A percentile compares a stretch with the other conserved stretches of the same genome.
phyloP scores from a whole-genome alignment of 2,113 vertebrate genomes.

The Oenanthe oenanthe region DNA sequence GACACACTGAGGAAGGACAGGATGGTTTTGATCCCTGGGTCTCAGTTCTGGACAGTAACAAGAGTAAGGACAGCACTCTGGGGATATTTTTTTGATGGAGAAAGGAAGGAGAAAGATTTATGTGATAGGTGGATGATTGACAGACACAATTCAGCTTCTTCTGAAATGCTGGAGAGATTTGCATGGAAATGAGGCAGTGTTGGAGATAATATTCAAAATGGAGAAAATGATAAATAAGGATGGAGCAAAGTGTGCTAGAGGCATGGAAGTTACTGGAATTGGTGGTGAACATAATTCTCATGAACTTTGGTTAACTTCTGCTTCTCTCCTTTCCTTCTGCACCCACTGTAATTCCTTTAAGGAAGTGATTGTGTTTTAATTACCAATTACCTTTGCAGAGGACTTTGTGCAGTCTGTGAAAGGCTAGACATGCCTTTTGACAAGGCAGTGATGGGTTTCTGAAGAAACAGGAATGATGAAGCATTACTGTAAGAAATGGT shows the following conservation, averaged over 20 bases:
- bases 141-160: not conserved
- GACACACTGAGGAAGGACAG: conserved; percentile 5
- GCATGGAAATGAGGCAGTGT: not conserved
- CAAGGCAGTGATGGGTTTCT: not conserved
- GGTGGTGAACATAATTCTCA: not conserved
- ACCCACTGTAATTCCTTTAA: not conserved
- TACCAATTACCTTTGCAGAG: not conserved
- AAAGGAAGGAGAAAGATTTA: not conserved
- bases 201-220: not conserved
- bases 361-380: not conserved
- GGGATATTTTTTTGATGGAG: not conserved
- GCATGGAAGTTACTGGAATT: not conserved
- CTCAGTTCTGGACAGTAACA: not conserved
- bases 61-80: not conserved
- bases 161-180: not conserved
- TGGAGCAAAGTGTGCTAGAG: not conserved
- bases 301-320: not conserved
- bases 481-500: not conserved
- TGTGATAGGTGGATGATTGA: not conserved
- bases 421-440: not conserved
- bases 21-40: conserved; percentile 42
- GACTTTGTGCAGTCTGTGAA: not conserved
- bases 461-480: not conserved
- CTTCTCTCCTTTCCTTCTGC: not conserved
- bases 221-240: not conserved